A percentile compares a stretch with the other conserved stretches of the same genome.
Evolutionary conservation across 2,888 invertebrate species (phyloP).

Genomic region (Thereva unica): DNA sequence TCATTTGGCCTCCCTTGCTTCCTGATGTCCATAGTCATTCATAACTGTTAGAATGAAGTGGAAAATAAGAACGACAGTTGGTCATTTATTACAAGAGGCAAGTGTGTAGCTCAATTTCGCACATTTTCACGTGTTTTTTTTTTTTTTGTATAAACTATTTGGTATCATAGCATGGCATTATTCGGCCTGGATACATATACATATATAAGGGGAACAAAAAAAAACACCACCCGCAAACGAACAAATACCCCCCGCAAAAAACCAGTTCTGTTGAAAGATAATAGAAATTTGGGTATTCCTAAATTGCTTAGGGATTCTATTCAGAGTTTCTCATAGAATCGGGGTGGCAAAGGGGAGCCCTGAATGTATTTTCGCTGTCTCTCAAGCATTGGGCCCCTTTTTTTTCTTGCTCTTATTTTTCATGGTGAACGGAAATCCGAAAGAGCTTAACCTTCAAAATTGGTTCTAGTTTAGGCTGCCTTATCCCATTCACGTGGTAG

Average conservation of each 20-base stretch:
- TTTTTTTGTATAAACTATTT: too few relatives aligned
- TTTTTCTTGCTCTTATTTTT: constrained; percentile 1
- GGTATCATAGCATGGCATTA: too few relatives aligned
- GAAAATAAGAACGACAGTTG: too few relatives aligned
- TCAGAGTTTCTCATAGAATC: not conserved
- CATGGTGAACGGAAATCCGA: constrained; percentile 16
- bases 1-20: too few relatives aligned
- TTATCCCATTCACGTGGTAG: not conserved
- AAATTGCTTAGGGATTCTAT: constrained; percentile 4
- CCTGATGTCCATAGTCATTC: too few relatives aligned
- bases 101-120: too few relatives aligned
- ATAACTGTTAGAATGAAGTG: too few relatives aligned
- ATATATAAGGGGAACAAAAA: not conserved
- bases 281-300: constrained; percentile 7
- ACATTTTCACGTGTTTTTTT: too few relatives aligned
- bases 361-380: constrained; percentile 11
- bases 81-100: too few relatives aligned
- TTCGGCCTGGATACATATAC: too few relatives aligned
- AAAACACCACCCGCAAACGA: not conserved
- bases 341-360: not conserved
- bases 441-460: constrained; percentile 21
- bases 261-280: not conserved
- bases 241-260: not conserved
- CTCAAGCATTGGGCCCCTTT: not conserved
- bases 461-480: constrained; percentile 3